Evolutionary conservation across 2,888 invertebrate species (phyloP).

Genomic region (Drosophila flavopinicola): DNA sequence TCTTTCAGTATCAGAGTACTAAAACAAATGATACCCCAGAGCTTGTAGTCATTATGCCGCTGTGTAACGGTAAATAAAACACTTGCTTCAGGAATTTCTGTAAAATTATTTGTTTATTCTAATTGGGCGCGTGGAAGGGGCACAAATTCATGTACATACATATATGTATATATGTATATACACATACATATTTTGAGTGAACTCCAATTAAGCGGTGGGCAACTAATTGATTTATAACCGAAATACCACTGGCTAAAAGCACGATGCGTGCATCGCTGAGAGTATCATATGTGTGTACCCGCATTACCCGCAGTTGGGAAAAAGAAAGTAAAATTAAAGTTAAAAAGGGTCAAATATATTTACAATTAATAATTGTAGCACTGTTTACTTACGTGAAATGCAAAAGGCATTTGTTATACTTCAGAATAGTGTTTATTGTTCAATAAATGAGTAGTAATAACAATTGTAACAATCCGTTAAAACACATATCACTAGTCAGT

Average conservation of each 20-base stretch:
- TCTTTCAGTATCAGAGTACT: background rate
- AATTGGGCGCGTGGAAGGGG: constrained; percentile 26
- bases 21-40: constrained; percentile 1
- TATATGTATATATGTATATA: background rate
- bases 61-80: constrained; percentile 9
- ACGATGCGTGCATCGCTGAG: constrained; percentile 15
- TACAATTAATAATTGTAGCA: background rate
- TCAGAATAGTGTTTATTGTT: background rate
- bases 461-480: background rate
- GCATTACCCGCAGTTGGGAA: background rate
- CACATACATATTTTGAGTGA: background rate
- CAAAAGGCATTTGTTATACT: constrained; percentile 25
- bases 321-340: constrained; percentile 1
- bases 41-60: background rate
- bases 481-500: too few species aligned
- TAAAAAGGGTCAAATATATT: background rate
- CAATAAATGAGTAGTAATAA: background rate
- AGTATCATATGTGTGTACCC: background rate
- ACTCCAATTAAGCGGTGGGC: constrained; percentile 5
- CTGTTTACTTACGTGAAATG: constrained; percentile 18
- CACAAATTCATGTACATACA: background rate
- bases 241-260: constrained; percentile 14
- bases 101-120: constrained; percentile 2
- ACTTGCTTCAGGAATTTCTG: constrained; percentile 12
- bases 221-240: constrained; percentile 51